A percentile compares a stretch with the other conserved stretches of the same genome.
phyloP scores from a whole-genome alignment of 2,113 vertebrate species.

The Actenoides hombroni region DNA sequence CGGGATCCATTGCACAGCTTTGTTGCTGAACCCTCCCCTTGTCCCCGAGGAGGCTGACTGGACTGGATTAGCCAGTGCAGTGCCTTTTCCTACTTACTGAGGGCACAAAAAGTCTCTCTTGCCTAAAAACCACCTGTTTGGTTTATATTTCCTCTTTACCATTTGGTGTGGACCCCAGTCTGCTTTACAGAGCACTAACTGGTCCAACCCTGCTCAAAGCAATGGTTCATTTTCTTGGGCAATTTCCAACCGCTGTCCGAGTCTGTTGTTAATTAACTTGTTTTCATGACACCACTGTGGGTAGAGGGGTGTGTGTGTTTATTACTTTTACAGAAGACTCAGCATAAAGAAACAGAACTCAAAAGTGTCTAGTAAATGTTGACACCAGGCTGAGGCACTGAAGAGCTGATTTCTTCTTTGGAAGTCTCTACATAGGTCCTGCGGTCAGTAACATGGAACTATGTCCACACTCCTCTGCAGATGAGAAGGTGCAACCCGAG shows the following conservation, averaged over 20 bases:
- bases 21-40: neutral
- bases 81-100: neutral
- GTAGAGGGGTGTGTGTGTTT: rapidly evolving
- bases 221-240: neutral
- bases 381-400: neutral
- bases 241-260: neutral
- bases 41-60: rapidly evolving
- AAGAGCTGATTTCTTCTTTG: rapidly evolving
- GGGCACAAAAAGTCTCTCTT: neutral
- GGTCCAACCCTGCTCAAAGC: neutral
- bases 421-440: rapidly evolving
- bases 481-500: rapidly evolving
- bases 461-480: rapidly evolving
- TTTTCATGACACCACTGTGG: neutral
- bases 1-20: neutral
- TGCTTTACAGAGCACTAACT: neutral
- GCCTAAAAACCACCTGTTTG: neutral
- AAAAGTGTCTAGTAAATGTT: neutral
- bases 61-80: too few relatives aligned
- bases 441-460: rapidly evolving
- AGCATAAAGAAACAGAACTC: neutral
- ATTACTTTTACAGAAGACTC: neutral
- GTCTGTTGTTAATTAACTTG: neutral
- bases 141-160: neutral
- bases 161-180: too few relatives aligned